Evolutionary conservation across 1,140 invertebrate species (phyloP).

Genomic region (Conopomorpha cramerella): DNA sequence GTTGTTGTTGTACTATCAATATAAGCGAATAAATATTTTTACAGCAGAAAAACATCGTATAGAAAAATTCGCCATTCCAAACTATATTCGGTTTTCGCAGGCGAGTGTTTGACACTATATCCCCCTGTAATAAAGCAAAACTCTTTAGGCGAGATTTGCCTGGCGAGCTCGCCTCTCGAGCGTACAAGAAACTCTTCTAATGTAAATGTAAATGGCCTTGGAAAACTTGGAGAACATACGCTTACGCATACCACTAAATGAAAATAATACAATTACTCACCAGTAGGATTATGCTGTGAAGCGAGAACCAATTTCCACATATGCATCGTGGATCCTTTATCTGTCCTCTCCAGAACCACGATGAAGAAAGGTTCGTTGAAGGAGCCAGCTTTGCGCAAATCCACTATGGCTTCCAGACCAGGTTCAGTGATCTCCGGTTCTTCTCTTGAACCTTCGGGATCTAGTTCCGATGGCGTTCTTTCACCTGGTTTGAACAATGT

Average conservation of each 20-base stretch:
- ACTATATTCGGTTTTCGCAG: no score
- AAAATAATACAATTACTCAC: constrained; percentile 19
- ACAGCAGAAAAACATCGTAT: no score
- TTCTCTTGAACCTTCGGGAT: constrained; percentile 25
- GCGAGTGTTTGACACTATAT: no score
- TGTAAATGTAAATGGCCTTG: no score
- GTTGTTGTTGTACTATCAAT: no score
- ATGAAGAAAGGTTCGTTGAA: constrained; percentile 97
- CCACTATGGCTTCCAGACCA: constrained; percentile 84
- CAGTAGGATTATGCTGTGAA: constrained; percentile 71
- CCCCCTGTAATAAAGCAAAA: no score
- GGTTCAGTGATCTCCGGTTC: constrained; percentile 64
- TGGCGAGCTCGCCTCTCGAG: no score
- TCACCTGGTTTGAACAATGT: constrained; percentile 19
- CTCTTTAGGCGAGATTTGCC: no score
- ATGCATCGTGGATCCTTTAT: constrained; percentile 84
- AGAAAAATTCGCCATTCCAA: no score
- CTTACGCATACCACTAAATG: not conserved
- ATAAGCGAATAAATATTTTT: no score
- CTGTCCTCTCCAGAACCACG: constrained; percentile 86
- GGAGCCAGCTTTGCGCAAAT: constrained; percentile 79
- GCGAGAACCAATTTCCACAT: constrained; percentile 95
- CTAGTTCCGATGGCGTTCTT: constrained; percentile 26
- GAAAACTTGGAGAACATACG: no score
- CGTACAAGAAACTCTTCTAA: no score